Conservation (phyloP, 2,797 vertebrate species). For the Myripristis murdjan region DNA sequence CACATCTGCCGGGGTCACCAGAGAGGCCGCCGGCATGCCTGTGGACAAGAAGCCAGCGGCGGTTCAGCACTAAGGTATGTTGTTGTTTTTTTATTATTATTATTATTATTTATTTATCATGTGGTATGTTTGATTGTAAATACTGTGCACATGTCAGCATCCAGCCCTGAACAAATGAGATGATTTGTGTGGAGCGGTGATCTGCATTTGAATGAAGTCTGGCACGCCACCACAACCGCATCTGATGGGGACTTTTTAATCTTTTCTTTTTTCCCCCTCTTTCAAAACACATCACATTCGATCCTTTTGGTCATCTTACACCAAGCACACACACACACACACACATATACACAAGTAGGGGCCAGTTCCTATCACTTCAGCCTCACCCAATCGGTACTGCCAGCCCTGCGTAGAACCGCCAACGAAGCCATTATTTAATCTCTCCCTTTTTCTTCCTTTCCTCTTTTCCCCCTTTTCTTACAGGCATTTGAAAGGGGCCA, state of each 20-base stretch:
- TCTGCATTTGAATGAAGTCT: conserved; percentile 36
- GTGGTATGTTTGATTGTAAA: conserved; percentile 66
- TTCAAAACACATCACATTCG: conserved; percentile 48
- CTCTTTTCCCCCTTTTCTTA: conserved; percentile 66
- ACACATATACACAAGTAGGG: conserved; percentile 59
- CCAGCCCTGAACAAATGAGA: conserved; percentile 53
- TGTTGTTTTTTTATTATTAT: conserved; percentile 1
- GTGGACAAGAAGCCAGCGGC: conserved; percentile 28
- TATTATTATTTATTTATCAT: no score
- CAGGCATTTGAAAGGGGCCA: conserved; percentile 71
- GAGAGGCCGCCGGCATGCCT: conserved; percentile 97
- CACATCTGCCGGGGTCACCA: conserved; percentile 98
- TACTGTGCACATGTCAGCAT: conserved; percentile 46
- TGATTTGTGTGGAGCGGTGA: conserved; percentile 53
- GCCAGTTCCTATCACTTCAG: conserved; percentile 64
- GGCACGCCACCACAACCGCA: conserved; percentile 31
- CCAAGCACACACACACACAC: conserved; percentile 38
- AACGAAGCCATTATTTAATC: conserved; percentile 80
- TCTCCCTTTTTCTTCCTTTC: conserved; percentile 69
- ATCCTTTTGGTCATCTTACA: conserved; percentile 62
- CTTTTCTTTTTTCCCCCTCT: conserved; percentile 57
- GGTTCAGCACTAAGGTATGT: not conserved
- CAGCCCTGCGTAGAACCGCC: conserved; percentile 17
- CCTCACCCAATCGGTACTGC: conserved; percentile 69
- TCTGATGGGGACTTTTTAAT: conserved; percentile 53